Evolutionary conservation across 2,113 vertebrate species (phyloP), one percentile per base, ranked within the genome.

Genomic region (Syngnathus typhle): DNA sequence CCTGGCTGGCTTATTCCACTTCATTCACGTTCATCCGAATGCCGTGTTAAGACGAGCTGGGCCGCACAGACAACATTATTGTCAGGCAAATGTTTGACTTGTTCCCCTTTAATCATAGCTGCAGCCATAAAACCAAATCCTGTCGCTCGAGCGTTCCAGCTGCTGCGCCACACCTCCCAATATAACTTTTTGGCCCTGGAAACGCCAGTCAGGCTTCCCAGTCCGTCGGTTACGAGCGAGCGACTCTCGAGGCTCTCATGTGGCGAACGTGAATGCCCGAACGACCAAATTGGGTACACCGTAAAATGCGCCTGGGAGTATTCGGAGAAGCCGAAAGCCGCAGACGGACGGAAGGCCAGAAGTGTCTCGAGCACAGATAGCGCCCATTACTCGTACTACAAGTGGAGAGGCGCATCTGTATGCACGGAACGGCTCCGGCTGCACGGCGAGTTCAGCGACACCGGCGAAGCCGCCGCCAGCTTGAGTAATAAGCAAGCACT

Each of bases 401-500:
- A 7, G 21, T 16, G 5, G 39, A 44, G 39, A 44, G 21, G 59
- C 7, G 59, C 39, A 44, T 41, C 60, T 27, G n/a, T 62, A 15
- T 62, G 60, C 21, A 27, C 5, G 60, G n/a, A 27, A 62, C 9
- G 62, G 43, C 19, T 54, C 16, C 18, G 59, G 46, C 55, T 3
- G 27, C 60, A 39, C 11, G 60, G 5, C 1, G 38, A 43, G 60
- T 43, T 43, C 60, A 43, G 8, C 3, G 39, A 27, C 60, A 62
- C 41, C 15, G n/a, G 6, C 3, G 38, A 13, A 9, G 12, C n/a
- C 41, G 36, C 1, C 62, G 71, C 11, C 19, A 16, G 2, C 27
- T 39, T 37, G 62, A 56, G 68, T 68, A 72, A 81, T 67, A 16
- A 60, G 54, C 41, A 68, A 60, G 54, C 41, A 68, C 70, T 74